Conservation (phyloP, 2,888 invertebrate species). For the Cenopis cana region DNA sequence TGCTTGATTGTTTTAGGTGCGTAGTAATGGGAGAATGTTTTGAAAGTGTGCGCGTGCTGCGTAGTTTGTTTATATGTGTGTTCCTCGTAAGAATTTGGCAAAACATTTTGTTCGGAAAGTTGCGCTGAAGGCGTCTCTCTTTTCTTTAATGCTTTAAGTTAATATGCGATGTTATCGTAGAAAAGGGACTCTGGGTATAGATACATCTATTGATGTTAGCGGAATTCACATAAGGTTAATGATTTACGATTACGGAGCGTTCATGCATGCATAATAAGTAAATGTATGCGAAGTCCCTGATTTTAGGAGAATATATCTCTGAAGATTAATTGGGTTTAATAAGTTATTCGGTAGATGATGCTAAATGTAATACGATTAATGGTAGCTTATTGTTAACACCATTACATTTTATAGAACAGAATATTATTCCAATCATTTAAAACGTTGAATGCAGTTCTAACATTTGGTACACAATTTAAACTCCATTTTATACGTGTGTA, state of each 20-base stretch:
- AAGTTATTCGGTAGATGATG: background rate
- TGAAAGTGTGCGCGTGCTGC: no score
- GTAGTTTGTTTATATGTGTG: no score
- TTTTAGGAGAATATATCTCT: background rate
- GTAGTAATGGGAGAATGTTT: no score
- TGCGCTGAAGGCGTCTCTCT: no score
- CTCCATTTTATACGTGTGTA: background rate
- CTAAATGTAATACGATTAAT: background rate
- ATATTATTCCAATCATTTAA: background rate
- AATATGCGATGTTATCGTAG: background rate
- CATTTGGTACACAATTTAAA: conserved; percentile 13
- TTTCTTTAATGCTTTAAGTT: no score
- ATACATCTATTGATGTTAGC: conserved; percentile 16
- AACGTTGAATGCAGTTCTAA: conserved; percentile 6
- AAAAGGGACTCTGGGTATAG: background rate
- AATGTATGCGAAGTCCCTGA: background rate
- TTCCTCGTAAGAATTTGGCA: no score
- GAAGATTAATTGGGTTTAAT: background rate
- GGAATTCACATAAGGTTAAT: background rate
- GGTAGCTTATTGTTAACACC: no score
- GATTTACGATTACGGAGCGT: conserved; percentile 9
- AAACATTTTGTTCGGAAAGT: no score
- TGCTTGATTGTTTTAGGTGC: no score
- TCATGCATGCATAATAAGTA: conserved; percentile 22
- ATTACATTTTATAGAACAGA: background rate